A percentile compares a stretch with the other conserved stretches of the same genome.
These are phyloP conservation scores for Lysandra bellargus DNA, from an alignment of 2,888 invertebrate species.

Conservation along the genomic window DNA sequence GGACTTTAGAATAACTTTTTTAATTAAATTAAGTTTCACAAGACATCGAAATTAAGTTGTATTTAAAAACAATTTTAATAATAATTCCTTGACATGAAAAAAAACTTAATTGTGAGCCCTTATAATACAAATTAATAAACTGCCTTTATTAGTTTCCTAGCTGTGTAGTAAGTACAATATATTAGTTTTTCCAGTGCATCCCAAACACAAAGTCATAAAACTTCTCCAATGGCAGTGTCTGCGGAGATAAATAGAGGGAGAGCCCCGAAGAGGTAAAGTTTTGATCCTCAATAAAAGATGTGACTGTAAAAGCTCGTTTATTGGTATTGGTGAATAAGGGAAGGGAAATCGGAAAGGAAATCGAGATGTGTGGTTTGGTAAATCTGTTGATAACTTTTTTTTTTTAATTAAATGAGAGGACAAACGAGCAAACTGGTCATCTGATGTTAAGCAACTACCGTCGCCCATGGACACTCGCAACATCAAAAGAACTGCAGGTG, in stretches of 20 bases:
- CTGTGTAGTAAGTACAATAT: not conserved
- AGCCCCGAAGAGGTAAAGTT: not conserved
- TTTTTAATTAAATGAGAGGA: too few species aligned
- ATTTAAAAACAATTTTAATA: too few species aligned
- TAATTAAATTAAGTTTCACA: not conserved
- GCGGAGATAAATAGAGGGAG: not conserved
- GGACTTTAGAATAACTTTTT: not conserved
- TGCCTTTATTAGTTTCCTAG: not conserved
- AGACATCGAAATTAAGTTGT: too few species aligned
- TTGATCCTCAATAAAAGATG: not conserved
- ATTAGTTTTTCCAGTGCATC: not conserved
- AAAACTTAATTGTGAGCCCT: too few species aligned
- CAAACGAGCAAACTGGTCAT: too few species aligned
- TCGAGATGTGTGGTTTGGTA: not conserved
- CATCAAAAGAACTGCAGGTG: too few species aligned
- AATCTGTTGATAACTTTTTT: not conserved
- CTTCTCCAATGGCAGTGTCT: not conserved
- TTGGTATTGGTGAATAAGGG: not conserved
- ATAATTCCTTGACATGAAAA: too few species aligned
- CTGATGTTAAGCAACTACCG: too few species aligned
- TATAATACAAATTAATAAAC: too few species aligned
- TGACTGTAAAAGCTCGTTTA: conserved; percentile 10
- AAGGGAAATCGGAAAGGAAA: not conserved
- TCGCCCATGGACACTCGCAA: too few species aligned
- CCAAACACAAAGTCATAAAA: not conserved